Evolutionary conservation across 2,888 invertebrate species (phyloP).

Genomic region (Alviniconcha strummeri): DNA sequence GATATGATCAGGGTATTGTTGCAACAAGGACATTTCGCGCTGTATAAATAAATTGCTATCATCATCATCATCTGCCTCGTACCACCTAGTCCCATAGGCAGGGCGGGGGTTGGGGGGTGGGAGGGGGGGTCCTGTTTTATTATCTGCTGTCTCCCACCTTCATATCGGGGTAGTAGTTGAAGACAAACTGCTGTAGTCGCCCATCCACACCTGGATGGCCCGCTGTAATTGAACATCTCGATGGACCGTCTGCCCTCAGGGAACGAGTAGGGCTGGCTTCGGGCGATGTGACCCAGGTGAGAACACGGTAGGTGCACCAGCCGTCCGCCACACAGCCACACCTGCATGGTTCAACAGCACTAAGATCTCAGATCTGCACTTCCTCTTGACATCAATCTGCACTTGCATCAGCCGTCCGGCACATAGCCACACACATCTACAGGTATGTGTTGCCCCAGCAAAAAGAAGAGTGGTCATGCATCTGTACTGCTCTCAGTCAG

Average conservation of each 20-base stretch:
- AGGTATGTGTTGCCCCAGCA: no score
- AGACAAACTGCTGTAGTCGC: constrained; percentile 52
- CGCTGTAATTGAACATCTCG: constrained; percentile 63
- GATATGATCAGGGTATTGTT: no score
- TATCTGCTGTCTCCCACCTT: constrained; percentile 38
- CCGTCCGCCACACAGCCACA: constrained; percentile 67
- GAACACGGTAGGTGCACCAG: constrained; percentile 66
- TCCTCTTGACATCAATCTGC: not conserved
- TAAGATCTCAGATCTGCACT: not conserved
- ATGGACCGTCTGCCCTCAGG: constrained; percentile 55
- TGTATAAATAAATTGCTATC: no score
- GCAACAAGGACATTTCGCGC: no score
- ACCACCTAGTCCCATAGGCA: no score
- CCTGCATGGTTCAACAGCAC: constrained; percentile 41
- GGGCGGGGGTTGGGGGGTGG: no score
- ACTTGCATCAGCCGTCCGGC: not conserved
- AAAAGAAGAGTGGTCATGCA: no score
- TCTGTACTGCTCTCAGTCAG: no score
- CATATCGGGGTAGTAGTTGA: constrained; percentile 58
- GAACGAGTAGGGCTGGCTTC: constrained; percentile 65
- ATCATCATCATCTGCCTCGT: no score
- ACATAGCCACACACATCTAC: not conserved
- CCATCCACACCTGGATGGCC: constrained; percentile 62
- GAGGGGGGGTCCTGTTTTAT: no score
- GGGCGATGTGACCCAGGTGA: constrained; percentile 66